A percentile compares a stretch with the other conserved stretches of the same genome.
phyloP scores from a whole-genome alignment of 2,113 vertebrate genomes.

The Engystomops pustulosus region DNA sequence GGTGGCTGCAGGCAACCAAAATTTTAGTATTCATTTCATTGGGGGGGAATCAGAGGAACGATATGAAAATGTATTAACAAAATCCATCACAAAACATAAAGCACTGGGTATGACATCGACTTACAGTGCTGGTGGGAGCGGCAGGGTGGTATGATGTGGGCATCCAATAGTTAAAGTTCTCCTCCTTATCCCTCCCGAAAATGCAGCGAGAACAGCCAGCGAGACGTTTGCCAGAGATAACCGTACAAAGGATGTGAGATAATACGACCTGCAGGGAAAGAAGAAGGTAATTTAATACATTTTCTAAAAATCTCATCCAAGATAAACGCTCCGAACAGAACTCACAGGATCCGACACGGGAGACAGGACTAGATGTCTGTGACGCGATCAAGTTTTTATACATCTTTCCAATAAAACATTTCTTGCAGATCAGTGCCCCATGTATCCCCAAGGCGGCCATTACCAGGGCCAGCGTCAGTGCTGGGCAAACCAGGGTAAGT shows the following conservation, averaged over 20 bases:
- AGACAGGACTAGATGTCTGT: neutral
- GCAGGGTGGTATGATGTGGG: constrained; percentile 42
- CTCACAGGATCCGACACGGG: neutral
- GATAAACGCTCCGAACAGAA: neutral
- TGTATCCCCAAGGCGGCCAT: too few relatives aligned
- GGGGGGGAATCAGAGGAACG: too few relatives aligned
- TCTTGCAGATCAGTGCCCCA: too few relatives aligned
- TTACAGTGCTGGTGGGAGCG: constrained; percentile 55
- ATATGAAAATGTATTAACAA: too few relatives aligned
- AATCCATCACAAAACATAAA: too few relatives aligned
- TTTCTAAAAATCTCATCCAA: neutral
- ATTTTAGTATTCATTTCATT: too few relatives aligned
- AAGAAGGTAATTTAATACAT: neutral
- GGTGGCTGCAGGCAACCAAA: too few relatives aligned
- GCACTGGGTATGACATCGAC: too few relatives aligned
- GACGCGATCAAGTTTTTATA: too few relatives aligned
- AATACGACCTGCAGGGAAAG: constrained; percentile 6
- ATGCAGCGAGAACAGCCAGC: neutral
- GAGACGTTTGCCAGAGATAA: neutral
- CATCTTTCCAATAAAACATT: neutral
- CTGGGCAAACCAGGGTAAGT: too few relatives aligned
- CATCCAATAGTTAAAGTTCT: constrained; percentile 45
- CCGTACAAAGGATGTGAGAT: neutral
- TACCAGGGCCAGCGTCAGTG: too few relatives aligned
- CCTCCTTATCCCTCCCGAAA: constrained; percentile 5